Percentiles rank a stretch among this genome's conserved stretches.
Conservation (phyloP, 1,140 invertebrate genomes). For the Octopus bimaculoides region DNA sequence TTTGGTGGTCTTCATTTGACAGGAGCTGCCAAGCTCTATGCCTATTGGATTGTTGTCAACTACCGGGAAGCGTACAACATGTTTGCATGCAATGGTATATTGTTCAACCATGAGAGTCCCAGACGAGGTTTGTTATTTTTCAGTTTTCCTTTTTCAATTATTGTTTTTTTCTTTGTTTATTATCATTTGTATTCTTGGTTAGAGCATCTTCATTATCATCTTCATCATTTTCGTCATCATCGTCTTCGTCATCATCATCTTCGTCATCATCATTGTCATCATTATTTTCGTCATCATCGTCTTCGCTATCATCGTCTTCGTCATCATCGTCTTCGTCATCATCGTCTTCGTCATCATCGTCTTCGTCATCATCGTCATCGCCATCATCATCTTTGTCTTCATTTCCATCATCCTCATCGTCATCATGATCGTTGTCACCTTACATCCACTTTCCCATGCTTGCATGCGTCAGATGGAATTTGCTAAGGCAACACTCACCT, state of each 20-base stretch:
- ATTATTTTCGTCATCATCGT: too few relatives aligned
- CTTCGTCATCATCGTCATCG: background rate
- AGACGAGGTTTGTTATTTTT: conserved; percentile 68
- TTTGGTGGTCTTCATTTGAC: conserved; percentile 9
- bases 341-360: background rate
- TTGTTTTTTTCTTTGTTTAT: background rate
- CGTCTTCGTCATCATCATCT: background rate
- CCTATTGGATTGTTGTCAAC: conserved; percentile 98
- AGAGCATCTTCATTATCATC: background rate
- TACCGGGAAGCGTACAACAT: conserved; percentile 98
- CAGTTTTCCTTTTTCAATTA: background rate
- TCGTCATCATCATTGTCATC: too few relatives aligned
- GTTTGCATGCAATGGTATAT: conserved; percentile 97
- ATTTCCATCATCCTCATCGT: background rate
- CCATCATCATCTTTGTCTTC: background rate
- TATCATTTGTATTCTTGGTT: background rate
- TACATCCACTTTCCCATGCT: background rate
- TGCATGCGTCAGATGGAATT: too few relatives aligned
- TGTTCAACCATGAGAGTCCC: conserved; percentile 99
- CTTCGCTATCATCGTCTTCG: background rate
- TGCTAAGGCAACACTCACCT: too few relatives aligned
- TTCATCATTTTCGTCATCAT: background rate
- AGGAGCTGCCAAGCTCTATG: conserved; percentile 98
- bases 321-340: background rate
- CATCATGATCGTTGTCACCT: background rate